Evolutionary conservation across 2,888 invertebrate species (phyloP).

Genomic region (Allolobophora icterica): DNA sequence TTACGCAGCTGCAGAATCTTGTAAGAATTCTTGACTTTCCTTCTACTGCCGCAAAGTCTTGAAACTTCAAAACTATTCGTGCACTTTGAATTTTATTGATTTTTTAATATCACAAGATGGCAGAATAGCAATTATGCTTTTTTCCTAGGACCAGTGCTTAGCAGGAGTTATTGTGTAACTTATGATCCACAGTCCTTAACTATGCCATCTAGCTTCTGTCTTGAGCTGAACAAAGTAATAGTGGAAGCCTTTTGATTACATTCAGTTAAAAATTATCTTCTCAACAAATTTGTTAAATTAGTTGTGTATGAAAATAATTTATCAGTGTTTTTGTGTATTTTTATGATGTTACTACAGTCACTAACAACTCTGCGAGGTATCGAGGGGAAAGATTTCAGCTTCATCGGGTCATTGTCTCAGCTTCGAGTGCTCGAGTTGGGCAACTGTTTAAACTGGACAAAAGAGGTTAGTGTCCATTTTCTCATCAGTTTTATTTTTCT

Average conservation of each 20-base stretch:
- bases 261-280: background rate
- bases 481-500: background rate
- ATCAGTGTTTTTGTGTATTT: background rate
- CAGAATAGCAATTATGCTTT: background rate
- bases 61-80: no score
- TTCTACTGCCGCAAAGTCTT: background rate
- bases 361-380: background rate
- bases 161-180: background rate
- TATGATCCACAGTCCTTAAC: background rate
- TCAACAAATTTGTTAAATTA: background rate
- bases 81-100: background rate
- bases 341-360: background rate
- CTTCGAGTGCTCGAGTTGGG: background rate
- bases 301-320: background rate
- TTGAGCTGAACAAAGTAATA: background rate
- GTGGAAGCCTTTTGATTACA: background rate
- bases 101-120: background rate
- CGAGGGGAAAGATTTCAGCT: conserved; percentile 9
- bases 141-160: no score
- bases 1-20: background rate
- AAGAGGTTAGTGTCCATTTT: background rate
- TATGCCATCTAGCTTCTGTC: background rate
- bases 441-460: conserved; percentile 22
- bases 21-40: background rate
- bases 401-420: background rate